Evolutionary conservation across 2,888 invertebrate species (phyloP).

Genomic region (Thereva nobilitata): DNA sequence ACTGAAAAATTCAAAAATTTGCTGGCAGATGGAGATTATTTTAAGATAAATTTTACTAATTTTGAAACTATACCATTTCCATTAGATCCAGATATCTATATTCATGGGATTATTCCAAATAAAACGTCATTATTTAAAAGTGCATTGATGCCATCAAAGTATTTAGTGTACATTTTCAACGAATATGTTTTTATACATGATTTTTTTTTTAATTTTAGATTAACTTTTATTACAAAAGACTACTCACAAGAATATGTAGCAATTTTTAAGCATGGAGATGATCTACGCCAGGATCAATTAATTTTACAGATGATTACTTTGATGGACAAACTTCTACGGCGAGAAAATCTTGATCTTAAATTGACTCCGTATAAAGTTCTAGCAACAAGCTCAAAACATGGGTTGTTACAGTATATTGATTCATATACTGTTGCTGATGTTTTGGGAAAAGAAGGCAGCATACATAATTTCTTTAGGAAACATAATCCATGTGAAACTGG

Average conservation of each 20-base stretch:
- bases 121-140: constrained; percentile 95
- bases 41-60: constrained; percentile 84
- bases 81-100: constrained; percentile 86
- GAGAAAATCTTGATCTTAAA: constrained; percentile 95
- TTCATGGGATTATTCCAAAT: constrained; percentile 85
- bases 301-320: constrained; percentile 97
- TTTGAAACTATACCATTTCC: constrained; percentile 95
- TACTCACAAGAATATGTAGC: constrained; percentile 79
- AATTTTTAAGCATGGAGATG: constrained; percentile 98
- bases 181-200: constrained; percentile 11
- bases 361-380: constrained; percentile 94
- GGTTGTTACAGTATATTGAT: constrained; percentile 95
- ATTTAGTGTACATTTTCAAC: constrained; percentile 36
- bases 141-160: constrained; percentile 89
- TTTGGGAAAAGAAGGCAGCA: constrained; percentile 81
- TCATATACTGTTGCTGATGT: constrained; percentile 93
- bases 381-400: constrained; percentile 94
- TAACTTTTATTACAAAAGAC: constrained; percentile 84
- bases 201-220: constrained; percentile 53
- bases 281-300: constrained; percentile 94
- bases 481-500: constrained; percentile 85
- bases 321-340: constrained; percentile 92
- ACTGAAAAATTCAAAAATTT: constrained; percentile 85
- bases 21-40: constrained; percentile 77
- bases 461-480: constrained; percentile 91